Evolutionary conservation across 2,888 invertebrate genomes (phyloP).

Genomic region (Deilephila elpenor): DNA sequence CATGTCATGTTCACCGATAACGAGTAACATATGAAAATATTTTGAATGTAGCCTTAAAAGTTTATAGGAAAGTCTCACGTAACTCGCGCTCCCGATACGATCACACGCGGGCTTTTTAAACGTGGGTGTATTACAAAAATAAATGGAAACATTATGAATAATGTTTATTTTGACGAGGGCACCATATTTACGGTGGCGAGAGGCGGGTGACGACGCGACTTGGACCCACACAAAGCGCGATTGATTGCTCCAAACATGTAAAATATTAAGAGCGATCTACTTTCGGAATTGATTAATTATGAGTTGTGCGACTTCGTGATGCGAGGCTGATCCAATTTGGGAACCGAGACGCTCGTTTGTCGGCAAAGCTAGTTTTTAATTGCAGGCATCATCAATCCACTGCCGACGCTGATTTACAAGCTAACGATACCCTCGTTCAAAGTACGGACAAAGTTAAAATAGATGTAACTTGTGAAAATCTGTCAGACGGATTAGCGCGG

Average conservation of each 20-base stretch:
- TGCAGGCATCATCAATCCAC: slow-evolving; percentile 62
- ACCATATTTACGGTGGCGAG: slow-evolving; percentile 67
- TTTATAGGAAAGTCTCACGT: slow-evolving; percentile 65
- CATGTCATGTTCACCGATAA: slow-evolving; percentile 41
- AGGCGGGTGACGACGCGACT: slow-evolving; percentile 66
- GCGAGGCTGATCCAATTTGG: slow-evolving; percentile 64
- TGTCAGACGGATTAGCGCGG: slow-evolving; percentile 52
- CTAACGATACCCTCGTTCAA: slow-evolving; percentile 48
- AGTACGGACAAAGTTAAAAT: slow-evolving; percentile 51
- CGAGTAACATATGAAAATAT: slow-evolving; percentile 55
- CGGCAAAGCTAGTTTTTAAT: slow-evolving; percentile 67
- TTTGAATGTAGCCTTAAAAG: slow-evolving; percentile 54
- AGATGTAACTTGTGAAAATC: slow-evolving; percentile 55
- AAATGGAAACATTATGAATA: slow-evolving; percentile 79
- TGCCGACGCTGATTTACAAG: slow-evolving; percentile 59
- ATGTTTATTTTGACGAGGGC: slow-evolving; percentile 79
- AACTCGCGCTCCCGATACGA: slow-evolving; percentile 58
- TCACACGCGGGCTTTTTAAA: slow-evolving; percentile 68
- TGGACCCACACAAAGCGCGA: slow-evolving; percentile 82
- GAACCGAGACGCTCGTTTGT: slow-evolving; percentile 66
- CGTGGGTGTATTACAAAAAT: slow-evolving; percentile 77
- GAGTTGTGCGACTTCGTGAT: slow-evolving; percentile 60
- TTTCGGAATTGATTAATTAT: slow-evolving; percentile 82
- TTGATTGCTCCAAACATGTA: slow-evolving; percentile 71
- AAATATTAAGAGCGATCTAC: slow-evolving; percentile 74